These are phyloP conservation scores for Phoenicopterus ruber DNA, from an alignment of 2,113 vertebrate species.

Conservation along the genomic window DNA sequence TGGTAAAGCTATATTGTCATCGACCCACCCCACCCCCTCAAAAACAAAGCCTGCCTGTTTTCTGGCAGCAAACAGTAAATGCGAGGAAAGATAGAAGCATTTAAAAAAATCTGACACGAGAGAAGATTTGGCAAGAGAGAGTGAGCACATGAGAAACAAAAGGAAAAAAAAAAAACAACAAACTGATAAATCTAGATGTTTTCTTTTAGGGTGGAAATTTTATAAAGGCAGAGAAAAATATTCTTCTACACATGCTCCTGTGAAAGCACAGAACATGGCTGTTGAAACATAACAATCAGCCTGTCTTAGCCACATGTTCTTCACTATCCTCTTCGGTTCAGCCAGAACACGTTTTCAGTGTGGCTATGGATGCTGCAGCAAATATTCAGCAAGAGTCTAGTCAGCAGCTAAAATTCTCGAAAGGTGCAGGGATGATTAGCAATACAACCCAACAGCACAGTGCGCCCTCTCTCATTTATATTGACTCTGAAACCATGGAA, in stretches of 20 bases:
- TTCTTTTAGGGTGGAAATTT: neutral
- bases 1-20: neutral
- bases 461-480: neutral
- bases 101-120: neutral
- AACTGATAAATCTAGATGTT: neutral
- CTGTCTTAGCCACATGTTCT: neutral
- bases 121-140: neutral
- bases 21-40: neutral
- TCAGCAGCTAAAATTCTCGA: neutral
- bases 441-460: neutral
- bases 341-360: neutral
- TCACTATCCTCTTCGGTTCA: neutral
- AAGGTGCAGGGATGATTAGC: neutral
- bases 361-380: neutral
- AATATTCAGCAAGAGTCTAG: neutral
- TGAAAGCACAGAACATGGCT: neutral
- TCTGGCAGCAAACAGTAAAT: conserved; percentile 10
- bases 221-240: neutral
- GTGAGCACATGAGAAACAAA: neutral
- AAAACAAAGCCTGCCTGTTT: neutral
- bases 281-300: neutral
- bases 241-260: neutral
- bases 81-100: neutral
- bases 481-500: neutral
- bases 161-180: too few relatives aligned